These are phyloP conservation scores for Leptinotarsa defecta DNA, from an alignment of 1,140 invertebrate species.

Conservation along the genomic window DNA sequence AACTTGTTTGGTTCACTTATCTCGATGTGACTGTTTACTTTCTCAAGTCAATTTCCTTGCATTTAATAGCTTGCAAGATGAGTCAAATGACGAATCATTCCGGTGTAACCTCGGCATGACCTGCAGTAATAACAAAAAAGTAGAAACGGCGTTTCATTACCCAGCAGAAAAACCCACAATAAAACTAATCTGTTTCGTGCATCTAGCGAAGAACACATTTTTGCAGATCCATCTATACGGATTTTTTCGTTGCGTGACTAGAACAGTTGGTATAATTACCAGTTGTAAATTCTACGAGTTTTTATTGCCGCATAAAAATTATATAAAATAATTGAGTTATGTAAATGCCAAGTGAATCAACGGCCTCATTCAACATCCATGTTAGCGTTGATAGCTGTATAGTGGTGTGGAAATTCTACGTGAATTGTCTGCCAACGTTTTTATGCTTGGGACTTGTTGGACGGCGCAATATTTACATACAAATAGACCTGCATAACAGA, in stretches of 20 bases:
- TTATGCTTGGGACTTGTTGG: no score
- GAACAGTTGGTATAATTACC: not conserved
- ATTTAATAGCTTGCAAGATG: no score
- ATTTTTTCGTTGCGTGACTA: not conserved
- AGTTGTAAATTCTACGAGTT: slow-evolving; percentile 3
- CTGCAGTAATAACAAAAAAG: slow-evolving; percentile 1
- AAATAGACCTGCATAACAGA: no score
- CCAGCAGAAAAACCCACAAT: slow-evolving; percentile 2
- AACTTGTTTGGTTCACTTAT: no score
- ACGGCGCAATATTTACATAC: no score
- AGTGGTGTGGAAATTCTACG: no score
- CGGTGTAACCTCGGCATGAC: not conserved
- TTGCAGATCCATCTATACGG: slow-evolving; percentile 1
- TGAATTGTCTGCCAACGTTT: no score
- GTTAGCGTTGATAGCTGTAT: no score
- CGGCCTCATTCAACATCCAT: no score
- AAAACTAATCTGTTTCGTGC: slow-evolving; percentile 6
- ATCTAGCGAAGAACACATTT: not conserved
- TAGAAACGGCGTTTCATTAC: slow-evolving; percentile 3
- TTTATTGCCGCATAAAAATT: not conserved
- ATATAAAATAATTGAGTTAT: not conserved
- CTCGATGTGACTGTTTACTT: no score
- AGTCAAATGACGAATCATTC: not conserved
- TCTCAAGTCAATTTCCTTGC: not conserved
- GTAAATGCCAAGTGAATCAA: not conserved